Evolutionary conservation across 1,140 invertebrate genomes (phyloP).

Genomic region (Drosophila littoralis): DNA sequence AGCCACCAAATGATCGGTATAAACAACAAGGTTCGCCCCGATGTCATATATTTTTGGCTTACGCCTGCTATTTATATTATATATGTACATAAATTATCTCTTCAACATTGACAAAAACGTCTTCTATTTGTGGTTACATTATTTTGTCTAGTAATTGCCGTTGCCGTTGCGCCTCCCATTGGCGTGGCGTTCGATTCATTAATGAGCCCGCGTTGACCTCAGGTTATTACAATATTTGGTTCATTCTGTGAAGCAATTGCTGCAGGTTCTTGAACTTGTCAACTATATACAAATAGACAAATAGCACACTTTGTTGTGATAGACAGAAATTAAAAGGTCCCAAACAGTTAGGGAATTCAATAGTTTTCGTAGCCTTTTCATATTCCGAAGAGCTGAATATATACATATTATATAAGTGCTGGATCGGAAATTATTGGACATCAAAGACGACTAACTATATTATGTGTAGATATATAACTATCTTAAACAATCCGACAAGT

Average conservation of each 20-base stretch:
- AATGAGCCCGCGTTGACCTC: neutral
- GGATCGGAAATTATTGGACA: no score
- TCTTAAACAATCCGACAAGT: no score
- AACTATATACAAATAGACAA: neutral
- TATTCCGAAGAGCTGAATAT: no score
- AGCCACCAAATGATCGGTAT: slow-evolving; percentile 11
- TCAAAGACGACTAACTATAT: no score
- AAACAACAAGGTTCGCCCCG: slow-evolving; percentile 12
- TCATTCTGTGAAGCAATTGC: neutral
- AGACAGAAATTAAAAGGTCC: neutral
- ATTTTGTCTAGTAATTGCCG: neutral
- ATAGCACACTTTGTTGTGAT: neutral
- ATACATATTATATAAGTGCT: no score
- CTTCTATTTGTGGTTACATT: neutral
- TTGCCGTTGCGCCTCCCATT: no score
- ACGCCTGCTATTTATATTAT: neutral
- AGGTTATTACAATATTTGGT: neutral
- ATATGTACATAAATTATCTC: slow-evolving; percentile 6
- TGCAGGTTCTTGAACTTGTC: slow-evolving; percentile 1
- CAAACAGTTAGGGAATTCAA: no score
- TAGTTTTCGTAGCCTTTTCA: no score
- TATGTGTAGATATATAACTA: no score
- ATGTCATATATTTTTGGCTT: neutral
- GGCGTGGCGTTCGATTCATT: no score
- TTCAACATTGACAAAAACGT: neutral